phyloP scores from a whole-genome alignment of 2,113 vertebrate genomes.

The Prolemur simus region DNA sequence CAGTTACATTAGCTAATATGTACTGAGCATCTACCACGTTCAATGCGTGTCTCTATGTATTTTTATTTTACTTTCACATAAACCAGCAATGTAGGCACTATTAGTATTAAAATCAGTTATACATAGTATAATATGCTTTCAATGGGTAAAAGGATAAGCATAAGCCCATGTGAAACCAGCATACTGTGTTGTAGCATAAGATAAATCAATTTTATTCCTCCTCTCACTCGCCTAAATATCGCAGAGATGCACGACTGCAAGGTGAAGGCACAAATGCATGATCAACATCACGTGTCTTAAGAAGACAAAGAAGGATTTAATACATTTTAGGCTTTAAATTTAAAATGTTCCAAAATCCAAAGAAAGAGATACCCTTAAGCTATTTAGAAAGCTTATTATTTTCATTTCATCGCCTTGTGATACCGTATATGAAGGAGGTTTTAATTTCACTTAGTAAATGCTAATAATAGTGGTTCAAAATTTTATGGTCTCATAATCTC shows the following conservation, averaged over 20 bases:
- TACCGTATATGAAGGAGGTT: background rate
- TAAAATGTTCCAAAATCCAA: background rate
- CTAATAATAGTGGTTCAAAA: background rate
- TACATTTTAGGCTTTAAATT: background rate
- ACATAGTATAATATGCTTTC: background rate
- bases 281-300: background rate
- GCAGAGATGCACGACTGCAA: background rate
- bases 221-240: background rate
- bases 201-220: background rate
- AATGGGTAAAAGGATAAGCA: background rate
- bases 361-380: background rate
- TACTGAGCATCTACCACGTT: background rate
- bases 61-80: background rate
- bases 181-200: background rate
- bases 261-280: rapidly evolving
- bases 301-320: background rate
- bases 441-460: background rate
- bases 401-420: background rate
- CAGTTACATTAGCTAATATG: background rate
- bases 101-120: background rate
- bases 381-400: background rate
- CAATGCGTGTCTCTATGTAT: rapidly evolving
- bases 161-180: background rate
- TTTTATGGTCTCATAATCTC: background rate
- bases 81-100: background rate